A percentile compares a stretch with the other conserved stretches of the same genome.
phyloP scores from a whole-genome alignment of 2,113 vertebrate species.

The Otus sunia region DNA sequence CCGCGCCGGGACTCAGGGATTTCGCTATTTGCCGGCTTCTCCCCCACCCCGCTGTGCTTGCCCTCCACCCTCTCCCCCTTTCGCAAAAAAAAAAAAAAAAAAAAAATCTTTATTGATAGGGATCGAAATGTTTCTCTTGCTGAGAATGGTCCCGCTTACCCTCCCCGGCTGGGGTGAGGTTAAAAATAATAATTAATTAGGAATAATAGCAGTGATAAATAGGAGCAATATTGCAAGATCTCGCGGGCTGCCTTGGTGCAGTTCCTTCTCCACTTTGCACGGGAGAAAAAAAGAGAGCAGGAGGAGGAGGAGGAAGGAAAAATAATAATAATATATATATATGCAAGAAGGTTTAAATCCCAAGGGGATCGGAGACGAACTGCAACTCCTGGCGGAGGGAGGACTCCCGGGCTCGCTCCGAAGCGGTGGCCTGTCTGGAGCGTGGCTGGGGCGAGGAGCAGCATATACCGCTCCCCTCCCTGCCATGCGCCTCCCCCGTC shows the following conservation, averaged over 20 bases:
- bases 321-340: not conserved
- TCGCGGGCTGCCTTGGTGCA: constrained; percentile 31
- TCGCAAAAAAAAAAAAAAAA: not conserved
- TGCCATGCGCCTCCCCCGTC: constrained; percentile 43
- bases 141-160: not conserved
- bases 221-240: constrained; percentile 17
- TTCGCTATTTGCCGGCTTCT: not conserved
- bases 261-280: constrained; percentile 48
- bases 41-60: not conserved
- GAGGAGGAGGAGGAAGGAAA: no score
- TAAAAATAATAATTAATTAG: constrained; percentile 32
- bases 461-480: constrained; percentile 28
- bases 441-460: not conserved
- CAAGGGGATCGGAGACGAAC: constrained; percentile 44
- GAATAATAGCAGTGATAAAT: constrained; percentile 3
- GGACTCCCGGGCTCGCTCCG: not conserved
- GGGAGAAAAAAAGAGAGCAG: not conserved
- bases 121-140: not conserved
- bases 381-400: constrained; percentile 1
- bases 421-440: constrained; percentile 28
- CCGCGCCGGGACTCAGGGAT: not conserved
- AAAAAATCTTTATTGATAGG: constrained; percentile 16
- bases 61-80: not conserved
- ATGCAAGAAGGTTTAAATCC: constrained; percentile 39
- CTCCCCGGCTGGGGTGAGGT: not conserved